A percentile compares a stretch with the other conserved stretches of the same genome.
Conservation (phyloP, 2,113 vertebrate genomes). For the Gulo gulo region DNA sequence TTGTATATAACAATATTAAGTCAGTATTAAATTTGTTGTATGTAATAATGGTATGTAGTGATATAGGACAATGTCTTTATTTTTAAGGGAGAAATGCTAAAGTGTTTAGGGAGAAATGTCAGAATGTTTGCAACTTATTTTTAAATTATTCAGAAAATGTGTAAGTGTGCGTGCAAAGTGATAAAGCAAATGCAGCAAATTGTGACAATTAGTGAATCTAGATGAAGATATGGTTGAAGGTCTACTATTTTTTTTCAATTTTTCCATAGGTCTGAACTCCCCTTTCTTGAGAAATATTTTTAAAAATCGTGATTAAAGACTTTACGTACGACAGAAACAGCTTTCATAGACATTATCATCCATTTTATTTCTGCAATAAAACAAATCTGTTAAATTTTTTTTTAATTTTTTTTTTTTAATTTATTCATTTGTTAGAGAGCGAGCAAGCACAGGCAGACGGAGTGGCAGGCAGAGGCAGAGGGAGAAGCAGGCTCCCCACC, state of each 20-base stretch:
- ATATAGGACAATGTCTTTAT: background rate
- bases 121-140: background rate
- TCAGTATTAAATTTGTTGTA: background rate
- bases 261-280: background rate
- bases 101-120: background rate
- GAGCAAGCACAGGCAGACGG: too few species aligned
- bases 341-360: background rate
- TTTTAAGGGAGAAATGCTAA: background rate
- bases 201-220: background rate
- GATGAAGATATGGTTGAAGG: background rate
- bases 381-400: background rate
- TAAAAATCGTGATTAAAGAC: background rate
- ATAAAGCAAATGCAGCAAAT: background rate
- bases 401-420: too few species aligned
- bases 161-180: background rate
- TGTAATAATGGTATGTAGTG: background rate
- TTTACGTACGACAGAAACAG: background rate
- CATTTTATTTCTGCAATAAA: background rate
- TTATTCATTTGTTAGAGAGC: too few species aligned
- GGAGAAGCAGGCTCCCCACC: too few species aligned
- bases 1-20: background rate
- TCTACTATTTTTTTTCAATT: background rate
- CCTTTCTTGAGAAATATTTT: background rate
- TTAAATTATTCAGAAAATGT: background rate
- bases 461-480: too few species aligned